Conservation (phyloP, 2,797 vertebrate genomes). For the Sphenodon punctatus region DNA sequence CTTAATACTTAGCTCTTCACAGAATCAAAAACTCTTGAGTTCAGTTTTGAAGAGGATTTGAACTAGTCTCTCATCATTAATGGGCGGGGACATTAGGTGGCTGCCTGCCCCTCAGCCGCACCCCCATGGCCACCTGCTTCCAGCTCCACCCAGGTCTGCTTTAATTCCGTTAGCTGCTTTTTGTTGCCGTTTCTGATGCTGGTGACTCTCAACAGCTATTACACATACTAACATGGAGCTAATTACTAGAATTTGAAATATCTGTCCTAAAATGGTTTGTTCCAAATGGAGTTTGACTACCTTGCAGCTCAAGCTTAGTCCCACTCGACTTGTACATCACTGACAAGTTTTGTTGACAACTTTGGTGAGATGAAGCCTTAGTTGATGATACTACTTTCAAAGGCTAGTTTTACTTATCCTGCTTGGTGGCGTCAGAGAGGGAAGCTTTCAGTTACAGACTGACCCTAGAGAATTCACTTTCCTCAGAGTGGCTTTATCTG, state of each 20-base stretch:
- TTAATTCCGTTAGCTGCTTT: too few species aligned
- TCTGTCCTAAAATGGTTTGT: fast-evolving
- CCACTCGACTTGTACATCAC: not conserved
- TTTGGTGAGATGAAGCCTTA: not conserved
- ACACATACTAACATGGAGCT: not conserved
- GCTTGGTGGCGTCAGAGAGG: not conserved
- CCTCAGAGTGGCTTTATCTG: too few species aligned
- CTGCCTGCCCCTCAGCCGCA: too few species aligned
- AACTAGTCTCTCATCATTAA: too few species aligned
- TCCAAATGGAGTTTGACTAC: not conserved
- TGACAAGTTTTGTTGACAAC: not conserved
- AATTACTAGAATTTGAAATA: not conserved
- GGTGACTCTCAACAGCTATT: too few species aligned
- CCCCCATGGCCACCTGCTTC: too few species aligned
- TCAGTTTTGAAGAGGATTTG: too few species aligned
- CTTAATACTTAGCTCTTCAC: not conserved
- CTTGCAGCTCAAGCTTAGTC: not conserved
- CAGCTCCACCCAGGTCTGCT: too few species aligned
- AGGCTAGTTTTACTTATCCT: not conserved
- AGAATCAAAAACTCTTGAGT: fast-evolving
- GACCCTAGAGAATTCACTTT: too few species aligned
- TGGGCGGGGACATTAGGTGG: too few species aligned
- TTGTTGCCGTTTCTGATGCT: too few species aligned
- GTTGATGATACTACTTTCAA: not conserved
- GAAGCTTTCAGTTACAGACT: not conserved